These are phyloP conservation scores for Tympanuchus pallidicinctus DNA, from an alignment of 2,113 vertebrate species.

Conservation along the genomic window DNA sequence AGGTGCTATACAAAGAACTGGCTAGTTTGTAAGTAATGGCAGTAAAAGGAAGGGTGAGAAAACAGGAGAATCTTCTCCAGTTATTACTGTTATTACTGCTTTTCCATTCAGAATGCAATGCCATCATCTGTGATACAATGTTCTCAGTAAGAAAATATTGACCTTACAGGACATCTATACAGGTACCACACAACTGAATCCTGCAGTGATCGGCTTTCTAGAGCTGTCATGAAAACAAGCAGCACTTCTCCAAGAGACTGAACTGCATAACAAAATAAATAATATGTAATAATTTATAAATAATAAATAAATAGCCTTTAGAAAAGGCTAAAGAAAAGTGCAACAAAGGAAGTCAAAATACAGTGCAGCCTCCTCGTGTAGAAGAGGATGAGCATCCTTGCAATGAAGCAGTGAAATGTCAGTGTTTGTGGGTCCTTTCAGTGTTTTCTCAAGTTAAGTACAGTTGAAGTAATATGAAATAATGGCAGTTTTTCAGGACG, in stretches of 20 bases:
- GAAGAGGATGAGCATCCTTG: neutral
- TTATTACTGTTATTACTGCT: neutral
- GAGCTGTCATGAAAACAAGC: neutral
- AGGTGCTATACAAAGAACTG: neutral
- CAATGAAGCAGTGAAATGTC: neutral
- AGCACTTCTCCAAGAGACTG: neutral
- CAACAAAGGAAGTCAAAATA: neutral
- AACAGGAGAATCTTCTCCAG: neutral
- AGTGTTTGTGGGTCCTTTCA: accelerated
- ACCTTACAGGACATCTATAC: neutral
- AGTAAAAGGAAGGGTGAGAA: neutral
- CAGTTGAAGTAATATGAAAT: neutral
- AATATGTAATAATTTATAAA: too few species aligned
- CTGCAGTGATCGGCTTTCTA: neutral
- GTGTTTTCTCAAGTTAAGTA: neutral
- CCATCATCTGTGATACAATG: neutral
- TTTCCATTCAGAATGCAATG: neutral
- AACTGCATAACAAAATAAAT: neutral
- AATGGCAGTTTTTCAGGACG: neutral
- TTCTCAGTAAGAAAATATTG: neutral
- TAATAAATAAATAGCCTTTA: too few species aligned
- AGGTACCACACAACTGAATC: neutral
- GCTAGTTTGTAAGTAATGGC: neutral
- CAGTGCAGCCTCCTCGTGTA: neutral
- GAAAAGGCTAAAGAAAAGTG: neutral